Evolutionary conservation across 1,140 invertebrate species (phyloP).

Genomic region (Lethocerus indicus): DNA sequence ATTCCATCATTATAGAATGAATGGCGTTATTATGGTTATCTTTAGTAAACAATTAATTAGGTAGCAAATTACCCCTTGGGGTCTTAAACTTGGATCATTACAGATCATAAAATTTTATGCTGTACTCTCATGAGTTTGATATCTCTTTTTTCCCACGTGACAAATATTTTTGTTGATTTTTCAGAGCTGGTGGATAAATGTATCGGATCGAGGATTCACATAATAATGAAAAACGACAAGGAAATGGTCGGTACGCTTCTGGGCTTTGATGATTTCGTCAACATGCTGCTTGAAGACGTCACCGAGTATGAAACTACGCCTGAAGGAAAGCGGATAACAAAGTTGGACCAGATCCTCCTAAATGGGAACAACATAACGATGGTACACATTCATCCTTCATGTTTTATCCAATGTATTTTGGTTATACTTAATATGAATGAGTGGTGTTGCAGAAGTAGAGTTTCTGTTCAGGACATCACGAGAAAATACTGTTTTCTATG

Average conservation of each 20-base stretch:
- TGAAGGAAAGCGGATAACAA: constrained; percentile 90
- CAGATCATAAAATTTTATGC: constrained; percentile 3
- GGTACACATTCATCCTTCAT: constrained; percentile 39
- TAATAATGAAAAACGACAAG: constrained; percentile 99
- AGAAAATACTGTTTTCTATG: constrained; percentile 3
- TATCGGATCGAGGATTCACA: constrained; percentile 96
- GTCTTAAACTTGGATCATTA: constrained; percentile 6
- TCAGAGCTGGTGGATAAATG: constrained; percentile 98
- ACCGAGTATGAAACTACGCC: constrained; percentile 91
- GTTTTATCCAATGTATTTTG: not conserved
- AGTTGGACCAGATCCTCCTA: constrained; percentile 92
- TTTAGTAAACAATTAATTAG: not conserved
- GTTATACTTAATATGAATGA: too few species aligned
- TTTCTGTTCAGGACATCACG: not conserved
- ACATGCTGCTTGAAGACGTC: constrained; percentile 87
- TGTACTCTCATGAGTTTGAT: constrained; percentile 6
- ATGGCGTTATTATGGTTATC: not conserved
- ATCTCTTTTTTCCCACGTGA: constrained; percentile 3
- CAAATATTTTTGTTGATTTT: constrained; percentile 17
- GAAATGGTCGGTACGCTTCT: constrained; percentile 95
- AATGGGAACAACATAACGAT: constrained; percentile 99
- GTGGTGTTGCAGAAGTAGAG: not conserved
- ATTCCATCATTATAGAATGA: too few species aligned
- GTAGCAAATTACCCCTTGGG: not conserved
- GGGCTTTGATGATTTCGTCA: constrained; percentile 99